phyloP scores from a whole-genome alignment of 2,888 invertebrate genomes.

The Erebia ligea region DNA sequence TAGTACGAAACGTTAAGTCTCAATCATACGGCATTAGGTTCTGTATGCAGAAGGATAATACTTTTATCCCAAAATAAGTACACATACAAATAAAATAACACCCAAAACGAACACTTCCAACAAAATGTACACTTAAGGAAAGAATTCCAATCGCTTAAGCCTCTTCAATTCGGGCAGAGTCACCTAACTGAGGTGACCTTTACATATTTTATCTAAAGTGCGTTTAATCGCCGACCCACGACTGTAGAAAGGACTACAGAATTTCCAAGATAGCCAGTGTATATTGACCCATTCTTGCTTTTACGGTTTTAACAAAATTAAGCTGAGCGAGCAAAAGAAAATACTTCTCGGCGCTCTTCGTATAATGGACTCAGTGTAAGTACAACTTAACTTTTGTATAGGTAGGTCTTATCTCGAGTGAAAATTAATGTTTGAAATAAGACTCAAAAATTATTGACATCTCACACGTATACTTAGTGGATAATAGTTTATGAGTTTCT shows the following conservation, averaged over 20 bases:
- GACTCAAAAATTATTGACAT: conserved; percentile 50
- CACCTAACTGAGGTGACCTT: conserved; percentile 70
- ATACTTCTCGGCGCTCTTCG: conserved; percentile 59
- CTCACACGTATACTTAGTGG: conserved; percentile 4
- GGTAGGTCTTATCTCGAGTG: conserved; percentile 69
- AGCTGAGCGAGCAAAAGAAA: conserved; percentile 56
- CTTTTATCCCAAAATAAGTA: conserved; percentile 5
- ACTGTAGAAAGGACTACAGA: conserved; percentile 53
- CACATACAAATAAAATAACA: conserved; percentile 34
- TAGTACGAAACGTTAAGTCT: background rate
- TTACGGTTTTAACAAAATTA: conserved; percentile 53
- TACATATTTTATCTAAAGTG: conserved; percentile 80
- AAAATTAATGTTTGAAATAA: conserved; percentile 65
- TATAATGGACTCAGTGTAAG: conserved; percentile 42
- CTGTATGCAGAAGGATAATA: background rate
- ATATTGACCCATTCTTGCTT: conserved; percentile 58
- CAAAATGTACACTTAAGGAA: conserved; percentile 54
- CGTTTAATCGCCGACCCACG: conserved; percentile 76
- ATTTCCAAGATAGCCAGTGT: conserved; percentile 64
- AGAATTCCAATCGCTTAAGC: conserved; percentile 68
- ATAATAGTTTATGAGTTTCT: conserved; percentile 10
- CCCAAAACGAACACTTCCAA: conserved; percentile 44
- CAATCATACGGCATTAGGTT: background rate
- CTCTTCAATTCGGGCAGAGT: conserved; percentile 56
- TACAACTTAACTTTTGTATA: conserved; percentile 53